Evolutionary conservation across 2,113 vertebrate species (phyloP).

Genomic region (Nanger granti): DNA sequence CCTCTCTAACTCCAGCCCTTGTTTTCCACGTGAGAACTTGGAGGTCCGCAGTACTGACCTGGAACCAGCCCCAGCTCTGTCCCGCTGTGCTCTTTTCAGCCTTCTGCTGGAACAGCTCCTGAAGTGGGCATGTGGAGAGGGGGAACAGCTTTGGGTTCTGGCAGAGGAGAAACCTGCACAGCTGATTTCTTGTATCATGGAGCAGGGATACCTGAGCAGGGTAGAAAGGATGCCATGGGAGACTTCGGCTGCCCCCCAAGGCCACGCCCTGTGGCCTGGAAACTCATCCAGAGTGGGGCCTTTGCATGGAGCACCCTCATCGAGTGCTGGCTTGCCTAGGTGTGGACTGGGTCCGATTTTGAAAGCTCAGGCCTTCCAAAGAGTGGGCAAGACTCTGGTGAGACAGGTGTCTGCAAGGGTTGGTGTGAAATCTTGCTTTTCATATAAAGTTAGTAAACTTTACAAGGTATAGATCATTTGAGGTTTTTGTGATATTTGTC

Average conservation of each 20-base stretch:
- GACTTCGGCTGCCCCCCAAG: neutral
- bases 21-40: neutral
- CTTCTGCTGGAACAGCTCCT: neutral
- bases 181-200: neutral
- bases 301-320: constrained; percentile 32
- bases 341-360: neutral
- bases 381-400: constrained; percentile 34
- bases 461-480: constrained; percentile 19
- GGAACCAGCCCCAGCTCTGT: no score
- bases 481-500: constrained; percentile 48
- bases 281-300: neutral
- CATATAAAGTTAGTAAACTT: constrained; percentile 59
- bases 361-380: constrained; percentile 10
- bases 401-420: constrained; percentile 42
- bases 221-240: neutral
- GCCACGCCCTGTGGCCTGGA: neutral
- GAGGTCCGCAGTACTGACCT: neutral
- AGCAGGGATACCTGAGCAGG: neutral
- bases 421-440: constrained; percentile 63
- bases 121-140: neutral
- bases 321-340: constrained; percentile 46
- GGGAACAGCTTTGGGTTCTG: neutral
- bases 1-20: neutral
- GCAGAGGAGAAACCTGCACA: neutral
- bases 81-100: neutral